Conservation (phyloP, 2,113 vertebrate genomes). For the Apodemus speciosus region DNA sequence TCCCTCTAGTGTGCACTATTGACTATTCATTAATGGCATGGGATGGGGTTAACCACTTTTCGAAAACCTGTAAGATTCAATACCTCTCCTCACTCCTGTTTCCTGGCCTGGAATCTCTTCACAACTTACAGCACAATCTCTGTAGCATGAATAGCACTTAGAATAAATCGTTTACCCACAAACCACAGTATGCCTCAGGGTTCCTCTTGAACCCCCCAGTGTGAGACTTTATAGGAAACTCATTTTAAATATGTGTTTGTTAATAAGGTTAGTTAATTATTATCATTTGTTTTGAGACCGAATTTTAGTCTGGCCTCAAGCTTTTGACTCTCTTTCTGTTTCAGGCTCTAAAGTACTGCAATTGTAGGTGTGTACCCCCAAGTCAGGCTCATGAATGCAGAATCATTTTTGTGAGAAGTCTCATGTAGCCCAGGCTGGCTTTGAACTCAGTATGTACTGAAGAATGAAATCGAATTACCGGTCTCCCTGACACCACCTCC, state of each 20-base stretch:
- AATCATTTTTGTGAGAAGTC: background rate
- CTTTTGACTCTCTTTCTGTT: background rate
- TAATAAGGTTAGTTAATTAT: background rate
- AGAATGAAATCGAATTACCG: background rate
- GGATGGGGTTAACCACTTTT: background rate
- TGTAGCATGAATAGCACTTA: background rate
- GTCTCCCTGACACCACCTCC: background rate
- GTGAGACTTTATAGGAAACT: background rate
- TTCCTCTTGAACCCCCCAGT: background rate
- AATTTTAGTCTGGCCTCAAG: background rate
- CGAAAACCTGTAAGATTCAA: background rate
- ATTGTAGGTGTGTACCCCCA: background rate
- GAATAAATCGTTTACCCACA: background rate
- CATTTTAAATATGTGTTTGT: background rate
- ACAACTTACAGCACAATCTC: background rate
- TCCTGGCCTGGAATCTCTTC: background rate
- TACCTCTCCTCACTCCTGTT: background rate
- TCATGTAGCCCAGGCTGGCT: background rate
- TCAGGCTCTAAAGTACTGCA: background rate
- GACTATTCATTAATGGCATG: background rate
- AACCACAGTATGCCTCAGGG: background rate
- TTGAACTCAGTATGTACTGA: background rate
- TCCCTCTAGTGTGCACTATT: background rate
- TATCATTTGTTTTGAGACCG: background rate
- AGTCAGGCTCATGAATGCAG: background rate